Conservation (phyloP, 2,113 vertebrate species). For the Macrotus californicus region DNA sequence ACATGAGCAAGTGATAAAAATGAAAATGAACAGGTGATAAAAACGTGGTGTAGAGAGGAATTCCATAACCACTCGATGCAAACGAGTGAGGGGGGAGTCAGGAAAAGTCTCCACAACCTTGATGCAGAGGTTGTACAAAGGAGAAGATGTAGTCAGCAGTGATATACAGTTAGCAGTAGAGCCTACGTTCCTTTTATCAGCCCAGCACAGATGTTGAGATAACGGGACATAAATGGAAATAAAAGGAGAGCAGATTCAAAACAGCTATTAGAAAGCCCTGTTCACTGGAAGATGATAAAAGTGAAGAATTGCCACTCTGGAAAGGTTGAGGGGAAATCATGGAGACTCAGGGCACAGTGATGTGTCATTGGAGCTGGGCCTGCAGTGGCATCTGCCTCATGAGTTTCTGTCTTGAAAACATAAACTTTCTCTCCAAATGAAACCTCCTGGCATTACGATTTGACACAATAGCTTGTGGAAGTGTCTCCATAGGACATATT, state of each 20-base stretch:
- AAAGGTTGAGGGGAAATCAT: neutral
- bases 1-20: conserved; percentile 24
- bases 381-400: neutral
- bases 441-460: neutral
- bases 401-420: neutral
- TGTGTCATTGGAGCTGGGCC: neutral
- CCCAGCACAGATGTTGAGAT: conserved; percentile 32
- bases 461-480: neutral
- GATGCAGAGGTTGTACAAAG: conserved; percentile 1
- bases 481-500: neutral
- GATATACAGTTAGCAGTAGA: conserved; percentile 8
- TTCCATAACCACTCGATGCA: neutral
- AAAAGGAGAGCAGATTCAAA: conserved; percentile 51
- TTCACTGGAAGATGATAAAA: conserved; percentile 54
- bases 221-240: conserved; percentile 9
- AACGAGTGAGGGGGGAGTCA: neutral
- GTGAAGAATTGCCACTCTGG: conserved; percentile 22
- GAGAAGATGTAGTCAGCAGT: conserved; percentile 45
- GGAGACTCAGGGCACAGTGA: neutral
- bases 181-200: conserved; percentile 2
- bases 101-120: conserved; percentile 37
- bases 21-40: conserved; percentile 10
- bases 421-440: neutral
- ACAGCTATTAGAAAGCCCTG: conserved; percentile 47
- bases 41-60: conserved; percentile 1